These are phyloP conservation scores for Mycteria americana DNA, from an alignment of 2,797 vertebrate species.

Conservation along the genomic window DNA sequence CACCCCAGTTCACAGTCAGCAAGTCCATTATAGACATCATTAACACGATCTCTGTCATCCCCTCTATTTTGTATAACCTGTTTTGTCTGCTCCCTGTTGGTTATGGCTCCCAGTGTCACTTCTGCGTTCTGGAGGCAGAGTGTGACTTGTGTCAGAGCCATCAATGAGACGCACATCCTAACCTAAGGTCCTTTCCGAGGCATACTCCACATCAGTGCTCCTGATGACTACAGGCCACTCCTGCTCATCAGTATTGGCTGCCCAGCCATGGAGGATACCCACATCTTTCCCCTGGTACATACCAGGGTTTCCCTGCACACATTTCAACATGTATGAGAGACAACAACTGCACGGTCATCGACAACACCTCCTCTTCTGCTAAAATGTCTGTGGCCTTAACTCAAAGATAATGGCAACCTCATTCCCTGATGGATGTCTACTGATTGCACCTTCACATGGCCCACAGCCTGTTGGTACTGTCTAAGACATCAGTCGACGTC, in stretches of 20 bases:
- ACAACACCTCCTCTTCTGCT: neutral
- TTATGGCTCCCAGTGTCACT: neutral
- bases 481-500: neutral
- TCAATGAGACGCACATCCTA: fast-evolving
- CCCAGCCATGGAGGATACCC: neutral
- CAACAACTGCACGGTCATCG: neutral
- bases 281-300: neutral
- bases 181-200: neutral
- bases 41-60: neutral
- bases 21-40: neutral
- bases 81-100: neutral
- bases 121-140: neutral
- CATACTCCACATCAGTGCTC: neutral
- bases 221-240: neutral
- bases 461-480: neutral
- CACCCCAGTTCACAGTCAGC: neutral
- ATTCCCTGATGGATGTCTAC: neutral
- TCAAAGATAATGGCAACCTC: neutral
- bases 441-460: neutral
- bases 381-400: neutral
- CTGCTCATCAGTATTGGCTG: neutral
- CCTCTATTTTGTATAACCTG: neutral
- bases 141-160: neutral
- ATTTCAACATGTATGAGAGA: neutral
- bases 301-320: neutral